Evolutionary conservation across 2,113 vertebrate genomes (phyloP).

Genomic region (Riparia riparia): DNA sequence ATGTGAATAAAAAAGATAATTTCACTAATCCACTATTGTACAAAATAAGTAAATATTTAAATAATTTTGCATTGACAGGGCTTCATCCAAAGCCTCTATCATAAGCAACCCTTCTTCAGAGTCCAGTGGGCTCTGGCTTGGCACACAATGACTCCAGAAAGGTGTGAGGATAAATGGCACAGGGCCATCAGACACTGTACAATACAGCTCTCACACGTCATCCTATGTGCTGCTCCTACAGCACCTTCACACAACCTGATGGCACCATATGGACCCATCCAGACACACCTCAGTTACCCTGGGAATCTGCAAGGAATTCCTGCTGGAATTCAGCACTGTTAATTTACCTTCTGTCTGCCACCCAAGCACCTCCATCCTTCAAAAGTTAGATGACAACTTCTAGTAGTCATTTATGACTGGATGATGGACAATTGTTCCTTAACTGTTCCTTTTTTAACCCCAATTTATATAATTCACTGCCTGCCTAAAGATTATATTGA

Average conservation of each 20-base stretch:
- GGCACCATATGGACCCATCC: rapidly evolving
- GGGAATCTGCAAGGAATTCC: background rate
- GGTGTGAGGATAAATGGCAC: background rate
- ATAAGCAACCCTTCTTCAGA: background rate
- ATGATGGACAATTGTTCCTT: background rate
- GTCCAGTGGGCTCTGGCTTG: background rate
- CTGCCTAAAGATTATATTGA: background rate
- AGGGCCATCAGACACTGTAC: background rate
- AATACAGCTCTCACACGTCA: rapidly evolving
- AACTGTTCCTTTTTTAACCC: background rate
- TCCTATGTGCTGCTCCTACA: rapidly evolving
- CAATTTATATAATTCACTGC: background rate
- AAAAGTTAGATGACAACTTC: background rate
- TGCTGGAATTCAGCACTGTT: background rate
- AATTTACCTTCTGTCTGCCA: background rate
- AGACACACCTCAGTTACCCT: background rate
- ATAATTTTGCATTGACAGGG: background rate
- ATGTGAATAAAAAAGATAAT: background rate
- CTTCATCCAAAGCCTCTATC: background rate
- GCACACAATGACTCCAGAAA: rapidly evolving
- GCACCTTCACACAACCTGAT: background rate
- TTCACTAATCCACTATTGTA: background rate
- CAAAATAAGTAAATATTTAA: background rate
- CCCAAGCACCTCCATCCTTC: background rate
- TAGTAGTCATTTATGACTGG: background rate